These are phyloP conservation scores for Callionymus lyra DNA, from an alignment of 2,113 vertebrate species.

Conservation along the genomic window DNA sequence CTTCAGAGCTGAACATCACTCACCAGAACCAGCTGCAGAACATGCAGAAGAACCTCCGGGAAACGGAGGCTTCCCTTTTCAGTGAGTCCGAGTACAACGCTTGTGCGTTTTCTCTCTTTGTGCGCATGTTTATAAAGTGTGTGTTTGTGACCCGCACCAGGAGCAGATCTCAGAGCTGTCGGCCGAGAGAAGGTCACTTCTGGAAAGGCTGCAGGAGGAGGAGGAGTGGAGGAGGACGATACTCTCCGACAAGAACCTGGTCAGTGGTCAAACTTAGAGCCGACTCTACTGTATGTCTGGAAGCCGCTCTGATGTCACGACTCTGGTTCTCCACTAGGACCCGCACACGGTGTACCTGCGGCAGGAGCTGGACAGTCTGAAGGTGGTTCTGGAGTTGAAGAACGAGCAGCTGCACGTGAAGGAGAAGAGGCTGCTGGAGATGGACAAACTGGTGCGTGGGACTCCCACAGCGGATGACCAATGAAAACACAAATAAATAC, in stretches of 20 bases:
- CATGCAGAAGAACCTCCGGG: slow-evolving; percentile 69
- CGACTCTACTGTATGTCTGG: not conserved
- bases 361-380: slow-evolving; percentile 91
- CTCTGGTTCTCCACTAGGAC: slow-evolving; percentile 69
- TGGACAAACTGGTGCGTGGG: slow-evolving; percentile 82
- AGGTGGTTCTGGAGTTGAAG: slow-evolving; percentile 92
- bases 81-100: no score
- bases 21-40: slow-evolving; percentile 71
- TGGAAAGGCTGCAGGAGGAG: slow-evolving; percentile 70
- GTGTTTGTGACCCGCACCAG: slow-evolving; percentile 42
- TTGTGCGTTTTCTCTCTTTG: no score
- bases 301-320: not conserved
- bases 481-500: not conserved
- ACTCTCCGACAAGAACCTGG: slow-evolving; percentile 75
- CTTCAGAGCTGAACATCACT: slow-evolving; percentile 74
- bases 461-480: not conserved
- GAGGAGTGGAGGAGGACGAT: slow-evolving; percentile 77
- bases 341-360: slow-evolving; percentile 84
- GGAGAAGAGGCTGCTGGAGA: slow-evolving; percentile 86
- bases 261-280: slow-evolving; percentile 22
- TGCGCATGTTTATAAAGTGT: not conserved
- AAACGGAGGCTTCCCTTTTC: slow-evolving; percentile 74
- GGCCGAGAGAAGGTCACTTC: slow-evolving; percentile 74
- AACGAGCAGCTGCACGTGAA: slow-evolving; percentile 87
- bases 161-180: slow-evolving; percentile 72